Percentiles rank a stretch among this genome's conserved stretches.
Conservation (phyloP, 2,113 vertebrate genomes). For the Neofelis nebulosa region DNA sequence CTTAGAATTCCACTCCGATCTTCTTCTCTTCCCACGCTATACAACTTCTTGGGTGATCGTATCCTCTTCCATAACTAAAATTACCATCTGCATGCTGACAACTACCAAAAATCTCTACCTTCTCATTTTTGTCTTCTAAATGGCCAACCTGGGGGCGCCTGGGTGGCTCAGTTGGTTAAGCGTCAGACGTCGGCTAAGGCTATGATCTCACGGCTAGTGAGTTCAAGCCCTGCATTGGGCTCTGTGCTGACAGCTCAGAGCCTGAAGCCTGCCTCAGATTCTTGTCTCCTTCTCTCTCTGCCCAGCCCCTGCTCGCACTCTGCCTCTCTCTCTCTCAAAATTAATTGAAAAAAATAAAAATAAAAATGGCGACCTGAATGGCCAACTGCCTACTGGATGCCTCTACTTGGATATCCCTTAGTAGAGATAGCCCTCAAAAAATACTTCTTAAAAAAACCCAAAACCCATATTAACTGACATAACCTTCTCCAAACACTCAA, state of each 20-base stretch:
- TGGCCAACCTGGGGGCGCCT: background rate
- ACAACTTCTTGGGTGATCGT: background rate
- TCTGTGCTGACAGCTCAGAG: too few relatives aligned
- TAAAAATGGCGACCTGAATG: background rate
- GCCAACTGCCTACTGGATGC: background rate
- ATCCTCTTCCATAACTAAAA: background rate
- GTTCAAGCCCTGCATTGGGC: too few relatives aligned
- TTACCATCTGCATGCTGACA: background rate
- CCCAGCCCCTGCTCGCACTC: too few relatives aligned
- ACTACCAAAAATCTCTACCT: constrained; percentile 9
- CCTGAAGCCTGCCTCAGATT: too few relatives aligned
- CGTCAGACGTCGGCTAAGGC: too few relatives aligned
- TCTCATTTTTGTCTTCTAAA: constrained; percentile 25
- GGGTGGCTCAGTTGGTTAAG: too few relatives aligned
- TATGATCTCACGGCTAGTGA: too few relatives aligned
- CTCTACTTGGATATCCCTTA: background rate
- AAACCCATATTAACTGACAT: background rate
- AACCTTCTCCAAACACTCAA: background rate
- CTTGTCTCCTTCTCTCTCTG: too few relatives aligned
- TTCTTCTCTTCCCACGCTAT: background rate
- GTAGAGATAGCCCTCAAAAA: background rate
- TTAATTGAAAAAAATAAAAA: too few relatives aligned
- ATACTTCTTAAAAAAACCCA: background rate
- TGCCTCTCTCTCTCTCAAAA: too few relatives aligned
- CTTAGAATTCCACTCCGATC: background rate